phyloP scores from a whole-genome alignment of 2,797 vertebrate species.

The Gila robusta region DNA sequence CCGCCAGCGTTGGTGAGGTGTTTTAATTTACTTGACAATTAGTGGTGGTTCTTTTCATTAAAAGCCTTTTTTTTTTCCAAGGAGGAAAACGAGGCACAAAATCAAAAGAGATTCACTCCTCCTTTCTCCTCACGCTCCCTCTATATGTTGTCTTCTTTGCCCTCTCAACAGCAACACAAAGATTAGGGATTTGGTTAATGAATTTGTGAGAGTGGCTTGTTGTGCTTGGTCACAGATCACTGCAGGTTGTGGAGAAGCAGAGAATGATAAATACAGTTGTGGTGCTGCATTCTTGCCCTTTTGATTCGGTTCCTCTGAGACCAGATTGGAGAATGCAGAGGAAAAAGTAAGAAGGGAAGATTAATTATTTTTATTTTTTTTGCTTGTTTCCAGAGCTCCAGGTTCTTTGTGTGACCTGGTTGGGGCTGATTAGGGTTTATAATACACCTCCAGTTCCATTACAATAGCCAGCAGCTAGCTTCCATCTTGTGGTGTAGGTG shows the following conservation, averaged over 20 bases:
- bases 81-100: constrained; percentile 71
- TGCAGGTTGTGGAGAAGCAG: constrained; percentile 26
- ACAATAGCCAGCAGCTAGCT: constrained; percentile 60
- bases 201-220: constrained; percentile 22
- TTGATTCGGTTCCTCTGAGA: constrained; percentile 71
- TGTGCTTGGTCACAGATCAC: constrained; percentile 42
- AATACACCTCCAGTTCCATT: constrained; percentile 64
- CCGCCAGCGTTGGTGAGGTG: constrained; percentile 74
- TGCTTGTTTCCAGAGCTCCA: constrained; percentile 39
- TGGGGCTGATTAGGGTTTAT: constrained; percentile 68
- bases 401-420: constrained; percentile 57
- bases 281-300: constrained; percentile 72
- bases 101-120: constrained; percentile 69
- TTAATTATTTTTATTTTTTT: constrained; percentile 44
- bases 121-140: constrained; percentile 61
- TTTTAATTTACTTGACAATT: constrained; percentile 84
- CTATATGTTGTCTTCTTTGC: constrained; percentile 53
- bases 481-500: constrained; percentile 54
- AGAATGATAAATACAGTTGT: constrained; percentile 68
- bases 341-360: constrained; percentile 47
- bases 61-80: constrained; percentile 74
- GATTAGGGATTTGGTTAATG: constrained; percentile 66
- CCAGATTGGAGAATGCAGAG: constrained; percentile 62
- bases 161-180: constrained; percentile 69
- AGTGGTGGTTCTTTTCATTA: constrained; percentile 79